Evolutionary conservation across 2,797 vertebrate genomes (phyloP), one percentile per base, ranked within the genome.

Genomic region (Schizothorax lantsangensis): DNA sequence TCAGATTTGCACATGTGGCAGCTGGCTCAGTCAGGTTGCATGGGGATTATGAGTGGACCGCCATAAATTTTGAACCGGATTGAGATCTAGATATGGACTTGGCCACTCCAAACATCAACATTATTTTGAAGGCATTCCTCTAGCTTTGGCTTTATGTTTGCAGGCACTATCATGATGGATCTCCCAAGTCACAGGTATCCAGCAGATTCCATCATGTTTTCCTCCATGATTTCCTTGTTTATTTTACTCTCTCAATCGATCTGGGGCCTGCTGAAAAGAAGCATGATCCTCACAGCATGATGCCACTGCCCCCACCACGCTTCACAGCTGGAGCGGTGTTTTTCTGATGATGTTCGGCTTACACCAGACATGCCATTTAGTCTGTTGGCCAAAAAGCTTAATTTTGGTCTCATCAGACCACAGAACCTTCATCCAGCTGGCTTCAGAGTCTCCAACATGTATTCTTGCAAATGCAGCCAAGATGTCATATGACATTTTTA

Each of bases 141-240:
- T 62, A 79, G 40, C 26, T 64, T 66, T 84, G 54, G 19, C 72
- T 75, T 84, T n/a, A 84, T 45, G 17, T 30, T 74, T 74, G n/a
- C 8, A 2, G n/a, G 30, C 52, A 74, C 57, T 59, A 33, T 84
- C 38, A 47, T 4, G 71, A 43, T 43, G n/a, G 52, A 83, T 73
- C 38, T 73, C 68, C n/a, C n/a, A 33, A 72, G 23, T 26, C 36
- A 73, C 36, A 75, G 17, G 19, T 74, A 19, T 84, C 59, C 23
- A 57, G 75, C 43, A 36, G 71, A 49, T 17, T 74, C 40, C 40
- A 62, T 45, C 69, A 83, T 10, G 40, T 75, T 84, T 73, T 64
- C 52, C 38, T 33, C n/a, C 11, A 62, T 57, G n/a, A 83, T 74
- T 45, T 33, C 54, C 71, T 26, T 36, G 47, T 64, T 75, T 47